phyloP scores from a whole-genome alignment of 2,888 invertebrate species.

The Mylabris sibirica region DNA sequence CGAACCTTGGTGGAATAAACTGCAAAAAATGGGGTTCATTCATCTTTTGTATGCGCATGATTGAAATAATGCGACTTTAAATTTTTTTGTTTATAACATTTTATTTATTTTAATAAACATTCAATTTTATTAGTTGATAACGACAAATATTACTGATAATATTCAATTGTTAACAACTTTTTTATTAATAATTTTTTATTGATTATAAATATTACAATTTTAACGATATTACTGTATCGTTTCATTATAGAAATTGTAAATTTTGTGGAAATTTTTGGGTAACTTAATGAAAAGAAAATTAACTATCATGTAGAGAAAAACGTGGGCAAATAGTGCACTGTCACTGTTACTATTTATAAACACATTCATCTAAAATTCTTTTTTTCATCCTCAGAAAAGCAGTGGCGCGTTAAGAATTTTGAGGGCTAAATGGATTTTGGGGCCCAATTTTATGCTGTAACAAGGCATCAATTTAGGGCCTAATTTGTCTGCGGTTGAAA shows the following conservation, averaged over 20 bases:
- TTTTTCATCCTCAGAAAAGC: neutral
- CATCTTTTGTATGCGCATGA: slow-evolving; percentile 10
- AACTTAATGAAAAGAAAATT: neutral
- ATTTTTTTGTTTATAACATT: neutral
- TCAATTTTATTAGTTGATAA: neutral
- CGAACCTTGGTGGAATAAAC: slow-evolving; percentile 20
- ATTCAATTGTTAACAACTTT: neutral
- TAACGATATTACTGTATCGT: too few relatives aligned
- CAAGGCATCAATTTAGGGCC: too few relatives aligned
- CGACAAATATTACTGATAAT: neutral
- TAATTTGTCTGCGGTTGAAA: too few relatives aligned
- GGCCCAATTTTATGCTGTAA: too few relatives aligned
- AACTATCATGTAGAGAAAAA: neutral
- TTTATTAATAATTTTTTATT: neutral
- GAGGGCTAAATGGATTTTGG: too few relatives aligned
- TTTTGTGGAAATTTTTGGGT: neutral
- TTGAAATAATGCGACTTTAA: neutral
- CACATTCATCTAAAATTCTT: neutral
- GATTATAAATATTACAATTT: neutral
- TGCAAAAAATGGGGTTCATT: neutral
- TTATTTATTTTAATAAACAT: neutral
- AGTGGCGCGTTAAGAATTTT: too few relatives aligned
- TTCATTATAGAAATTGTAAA: neutral
- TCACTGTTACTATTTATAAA: neutral
- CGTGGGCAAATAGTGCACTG: neutral